phyloP scores from a whole-genome alignment of 2,888 invertebrate species.

The Mesoligia furuncula region DNA sequence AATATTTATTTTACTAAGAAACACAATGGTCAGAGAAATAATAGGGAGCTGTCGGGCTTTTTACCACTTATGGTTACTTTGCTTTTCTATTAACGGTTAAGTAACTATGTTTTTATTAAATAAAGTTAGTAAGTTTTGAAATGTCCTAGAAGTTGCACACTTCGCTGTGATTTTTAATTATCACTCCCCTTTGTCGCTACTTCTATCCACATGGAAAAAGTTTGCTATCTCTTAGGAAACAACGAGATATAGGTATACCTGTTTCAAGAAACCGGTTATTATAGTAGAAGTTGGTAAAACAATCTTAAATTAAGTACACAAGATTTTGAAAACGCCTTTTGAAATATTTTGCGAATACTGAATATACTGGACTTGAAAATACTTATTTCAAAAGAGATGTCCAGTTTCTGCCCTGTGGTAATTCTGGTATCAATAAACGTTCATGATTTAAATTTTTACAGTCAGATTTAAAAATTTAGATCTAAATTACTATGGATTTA shows the following conservation, averaged over 20 bases:
- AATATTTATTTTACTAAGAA: not conserved
- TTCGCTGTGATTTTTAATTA: constrained; percentile 30
- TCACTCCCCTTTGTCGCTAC: not conserved
- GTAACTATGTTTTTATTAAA: not conserved
- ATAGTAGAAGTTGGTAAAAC: not conserved
- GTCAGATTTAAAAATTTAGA: too few relatives aligned
- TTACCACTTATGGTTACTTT: too few relatives aligned
- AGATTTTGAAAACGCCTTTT: too few relatives aligned
- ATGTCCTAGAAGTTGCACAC: constrained; percentile 4
- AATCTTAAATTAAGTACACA: not conserved
- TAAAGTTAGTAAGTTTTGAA: not conserved
- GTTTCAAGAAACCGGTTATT: not conserved
- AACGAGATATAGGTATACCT: not conserved
- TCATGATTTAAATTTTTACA: too few relatives aligned
- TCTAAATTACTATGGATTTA: too few relatives aligned
- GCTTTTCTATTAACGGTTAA: too few relatives aligned
- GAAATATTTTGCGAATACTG: not conserved
- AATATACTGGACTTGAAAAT: not conserved
- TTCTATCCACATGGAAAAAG: constrained; percentile 13
- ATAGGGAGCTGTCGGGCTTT: not conserved
- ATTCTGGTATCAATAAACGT: too few relatives aligned
- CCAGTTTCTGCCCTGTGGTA: too few relatives aligned
- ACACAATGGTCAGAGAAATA: not conserved
- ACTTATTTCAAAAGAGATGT: too few relatives aligned
- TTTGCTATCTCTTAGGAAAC: not conserved